Conservation (phyloP, 23 tunicate species). For the Halocynthia aurantium region DNA sequence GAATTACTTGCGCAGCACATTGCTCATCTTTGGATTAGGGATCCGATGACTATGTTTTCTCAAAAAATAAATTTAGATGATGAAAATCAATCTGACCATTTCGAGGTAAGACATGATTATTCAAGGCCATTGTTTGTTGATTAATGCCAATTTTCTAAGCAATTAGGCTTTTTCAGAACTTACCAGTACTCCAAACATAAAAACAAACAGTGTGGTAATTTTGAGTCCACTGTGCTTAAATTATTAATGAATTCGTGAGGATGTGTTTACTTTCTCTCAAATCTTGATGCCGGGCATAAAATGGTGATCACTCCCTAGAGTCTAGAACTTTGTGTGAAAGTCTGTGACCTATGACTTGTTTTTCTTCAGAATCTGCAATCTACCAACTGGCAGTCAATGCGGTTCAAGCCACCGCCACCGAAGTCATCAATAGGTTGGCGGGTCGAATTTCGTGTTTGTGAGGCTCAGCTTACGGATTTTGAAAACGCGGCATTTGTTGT, state of each 20-base stretch:
- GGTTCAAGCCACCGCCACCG: slow-evolving; percentile 96
- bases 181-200: no score
- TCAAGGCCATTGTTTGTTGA: neutral
- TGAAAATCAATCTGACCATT: slow-evolving; percentile 60
- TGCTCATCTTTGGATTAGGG: slow-evolving; percentile 85
- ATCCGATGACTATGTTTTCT: slow-evolving; percentile 80
- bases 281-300: no score
- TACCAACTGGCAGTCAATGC: slow-evolving; percentile 97
- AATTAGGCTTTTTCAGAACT: no score
- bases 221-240: no score
- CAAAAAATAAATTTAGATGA: slow-evolving; percentile 73
- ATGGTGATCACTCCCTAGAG: no score
- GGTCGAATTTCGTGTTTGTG: slow-evolving; percentile 87
- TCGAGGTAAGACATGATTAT: slow-evolving; percentile 43
- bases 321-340: no score
- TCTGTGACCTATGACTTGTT: no score
- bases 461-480: slow-evolving; percentile 87
- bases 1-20: slow-evolving; percentile 73
- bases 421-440: slow-evolving; percentile 91
- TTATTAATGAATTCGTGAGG: no score
- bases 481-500: slow-evolving; percentile 96
- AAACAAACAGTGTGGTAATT: no score
- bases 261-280: no score
- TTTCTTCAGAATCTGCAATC: slow-evolving; percentile 74
- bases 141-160: no score